These are phyloP conservation scores for Keiferia lycopersicella DNA, from an alignment of 2,888 invertebrate species.

Conservation along the genomic window DNA sequence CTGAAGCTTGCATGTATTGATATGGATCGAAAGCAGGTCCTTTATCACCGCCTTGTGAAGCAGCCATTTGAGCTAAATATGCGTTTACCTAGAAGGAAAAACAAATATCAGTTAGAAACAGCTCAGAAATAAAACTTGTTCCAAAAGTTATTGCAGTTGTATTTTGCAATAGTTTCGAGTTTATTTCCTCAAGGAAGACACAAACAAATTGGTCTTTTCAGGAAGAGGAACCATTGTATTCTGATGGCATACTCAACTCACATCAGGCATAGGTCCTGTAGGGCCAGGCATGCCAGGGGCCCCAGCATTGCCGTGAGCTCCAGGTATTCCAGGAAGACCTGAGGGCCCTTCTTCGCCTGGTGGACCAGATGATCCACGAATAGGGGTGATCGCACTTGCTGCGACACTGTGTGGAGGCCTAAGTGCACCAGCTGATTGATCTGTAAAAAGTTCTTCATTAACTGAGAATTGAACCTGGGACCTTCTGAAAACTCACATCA, in stretches of 20 bases:
- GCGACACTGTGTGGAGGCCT: slow-evolving; percentile 36
- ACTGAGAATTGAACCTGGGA: too few species aligned
- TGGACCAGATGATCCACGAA: slow-evolving; percentile 75
- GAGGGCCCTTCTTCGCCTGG: slow-evolving; percentile 80
- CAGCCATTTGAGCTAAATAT: slow-evolving; percentile 88
- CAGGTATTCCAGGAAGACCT: slow-evolving; percentile 83
- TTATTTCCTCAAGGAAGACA: too few species aligned
- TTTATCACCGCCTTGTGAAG: slow-evolving; percentile 86
- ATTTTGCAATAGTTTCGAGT: too few species aligned
- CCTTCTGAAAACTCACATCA: too few species aligned
- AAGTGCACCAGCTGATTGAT: slow-evolving; percentile 30
- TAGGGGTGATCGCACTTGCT: slow-evolving; percentile 51
- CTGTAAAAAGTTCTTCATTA: background rate
- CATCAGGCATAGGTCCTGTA: slow-evolving; percentile 87
- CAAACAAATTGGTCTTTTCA: background rate
- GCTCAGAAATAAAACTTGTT: background rate
- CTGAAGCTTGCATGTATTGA: slow-evolving; percentile 89
- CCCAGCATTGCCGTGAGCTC: slow-evolving; percentile 83
- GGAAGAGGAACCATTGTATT: background rate
- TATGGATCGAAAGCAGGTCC: slow-evolving; percentile 87
- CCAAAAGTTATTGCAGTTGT: background rate
- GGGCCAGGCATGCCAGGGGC: slow-evolving; percentile 86
- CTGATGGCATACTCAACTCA: slow-evolving; percentile 37
- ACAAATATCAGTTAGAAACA: background rate
- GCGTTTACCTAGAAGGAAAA: slow-evolving; percentile 79